Conservation (phyloP, 1,140 invertebrate genomes). For the Pachyrhynchus sulphureomaculatus region DNA sequence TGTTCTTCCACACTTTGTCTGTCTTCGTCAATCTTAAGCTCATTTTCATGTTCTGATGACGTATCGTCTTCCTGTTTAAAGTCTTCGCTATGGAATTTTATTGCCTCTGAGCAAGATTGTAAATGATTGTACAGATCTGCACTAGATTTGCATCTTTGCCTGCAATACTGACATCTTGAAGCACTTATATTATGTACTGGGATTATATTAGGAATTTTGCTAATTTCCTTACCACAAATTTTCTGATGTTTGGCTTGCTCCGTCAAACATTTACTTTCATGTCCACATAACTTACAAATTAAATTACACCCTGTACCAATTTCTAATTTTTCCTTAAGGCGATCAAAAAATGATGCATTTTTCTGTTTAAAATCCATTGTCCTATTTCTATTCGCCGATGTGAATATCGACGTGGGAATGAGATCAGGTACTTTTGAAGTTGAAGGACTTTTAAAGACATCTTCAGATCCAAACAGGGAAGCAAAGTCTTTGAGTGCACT, state of each 20-base stretch:
- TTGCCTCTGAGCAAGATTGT: slow-evolving; percentile 63
- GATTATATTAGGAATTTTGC: slow-evolving; percentile 46
- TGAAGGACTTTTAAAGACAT: slow-evolving; percentile 43
- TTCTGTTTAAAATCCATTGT: slow-evolving; percentile 62
- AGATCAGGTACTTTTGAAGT: slow-evolving; percentile 34
- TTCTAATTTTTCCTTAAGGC: slow-evolving; percentile 72
- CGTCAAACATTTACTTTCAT: slow-evolving; percentile 81
- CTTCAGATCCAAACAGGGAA: slow-evolving; percentile 53
- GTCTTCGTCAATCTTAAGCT: slow-evolving; percentile 44
- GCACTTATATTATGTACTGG: slow-evolving; percentile 60
- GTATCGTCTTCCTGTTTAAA: slow-evolving; percentile 25
- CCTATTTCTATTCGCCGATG: slow-evolving; percentile 44
- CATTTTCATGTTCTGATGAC: slow-evolving; percentile 47
- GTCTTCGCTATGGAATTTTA: slow-evolving; percentile 44
- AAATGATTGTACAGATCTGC: slow-evolving; percentile 73
- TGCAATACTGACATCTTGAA: slow-evolving; percentile 80
- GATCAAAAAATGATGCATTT: slow-evolving; percentile 78
- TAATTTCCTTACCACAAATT: slow-evolving; percentile 60
- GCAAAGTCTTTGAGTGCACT: slow-evolving; percentile 56
- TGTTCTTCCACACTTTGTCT: slow-evolving; percentile 44
- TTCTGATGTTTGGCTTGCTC: slow-evolving; percentile 76
- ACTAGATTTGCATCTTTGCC: slow-evolving; percentile 80
- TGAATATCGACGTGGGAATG: slow-evolving; percentile 37
- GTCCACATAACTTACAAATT: slow-evolving; percentile 72
- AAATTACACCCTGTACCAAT: slow-evolving; percentile 58